Base-by-base conservation (phyloP, 1,140 invertebrate species). In the Pomacea maculata region DNA sequence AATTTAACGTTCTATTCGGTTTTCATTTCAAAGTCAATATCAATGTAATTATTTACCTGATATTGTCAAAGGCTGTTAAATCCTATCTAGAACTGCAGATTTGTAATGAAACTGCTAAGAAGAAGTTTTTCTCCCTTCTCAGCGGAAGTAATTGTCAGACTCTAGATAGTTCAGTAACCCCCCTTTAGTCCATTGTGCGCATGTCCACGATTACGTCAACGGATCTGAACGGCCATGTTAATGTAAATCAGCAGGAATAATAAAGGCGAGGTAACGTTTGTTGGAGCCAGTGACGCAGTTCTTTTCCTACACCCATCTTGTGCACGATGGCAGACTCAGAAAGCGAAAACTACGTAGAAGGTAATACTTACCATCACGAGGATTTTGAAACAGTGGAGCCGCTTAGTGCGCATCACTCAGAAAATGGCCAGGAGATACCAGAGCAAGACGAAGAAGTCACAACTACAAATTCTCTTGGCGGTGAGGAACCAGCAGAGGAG, bases 361-460 rank as follows among this genome's bases (percentile, higher is more conserved):
- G 81, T 70, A 80, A 82, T 68, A 79, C 74, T 80, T 83, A 79
- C 65, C 67, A 55, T 15, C 45, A n/a, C 29, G 84, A 85, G 61
- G 86, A 85, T 80, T 87, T 86, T 73, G 86, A 87, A 81, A 83
- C 80, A 25, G 73, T 87, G 19, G 85, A 85, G 45, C 82, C 82
- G n/a, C 72, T 78, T 61, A 71, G 21, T 65, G 81, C 45, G 70
- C 77, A 78, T 29, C 81, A 84, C 19, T 64, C 78, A 17, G 75
- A 82, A 45, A 61, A 73, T 75, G 70, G 67, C 63, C 74, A 55
- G 14, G 70, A 72, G 19, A 78, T 78, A 54, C 78, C 76, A 19
- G 83, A 84, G 61, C 86, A 87, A 80, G 85, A 87, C 78, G 85
- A 82, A 73, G 85, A 85, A 80, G 78, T 87, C 52, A 78, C 86